Conservation (phyloP, 2,888 invertebrate species). For the Adela reaumurella region DNA sequence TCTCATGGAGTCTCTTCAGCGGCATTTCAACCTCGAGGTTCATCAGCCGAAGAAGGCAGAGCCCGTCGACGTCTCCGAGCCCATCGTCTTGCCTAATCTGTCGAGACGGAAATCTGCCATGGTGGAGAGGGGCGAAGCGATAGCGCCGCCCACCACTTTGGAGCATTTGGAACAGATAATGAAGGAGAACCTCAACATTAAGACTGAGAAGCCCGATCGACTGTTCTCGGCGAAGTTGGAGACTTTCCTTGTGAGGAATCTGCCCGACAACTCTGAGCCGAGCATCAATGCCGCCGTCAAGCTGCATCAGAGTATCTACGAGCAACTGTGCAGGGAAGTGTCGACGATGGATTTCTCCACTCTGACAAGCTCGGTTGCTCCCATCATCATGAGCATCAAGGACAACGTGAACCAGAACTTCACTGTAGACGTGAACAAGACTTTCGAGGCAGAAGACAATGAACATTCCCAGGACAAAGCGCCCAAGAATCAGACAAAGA, state of each 20-base stretch:
- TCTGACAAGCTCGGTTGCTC: conserved; percentile 40
- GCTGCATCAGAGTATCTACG: conserved; percentile 33
- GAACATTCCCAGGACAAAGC: conserved; percentile 33
- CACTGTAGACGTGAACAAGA: conserved; percentile 38
- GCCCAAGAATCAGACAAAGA: conserved; percentile 32
- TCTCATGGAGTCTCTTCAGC: conserved; percentile 42
- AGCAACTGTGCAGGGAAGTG: conserved; percentile 32
- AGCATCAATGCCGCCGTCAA: conserved; percentile 36
- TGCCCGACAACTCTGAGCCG: conserved; percentile 44
- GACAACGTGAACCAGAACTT: conserved; percentile 50
- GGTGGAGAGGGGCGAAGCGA: conserved; percentile 34
- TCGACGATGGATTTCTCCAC: conserved; percentile 30
- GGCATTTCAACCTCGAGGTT: conserved; percentile 36
- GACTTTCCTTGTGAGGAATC: conserved; percentile 27
- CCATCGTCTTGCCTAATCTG: conserved; percentile 39
- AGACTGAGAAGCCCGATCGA: conserved; percentile 29
- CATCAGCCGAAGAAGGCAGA: conserved; percentile 37
- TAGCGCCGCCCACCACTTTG: conserved; percentile 23
- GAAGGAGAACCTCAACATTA: conserved; percentile 17
- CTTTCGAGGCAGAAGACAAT: conserved; percentile 38
- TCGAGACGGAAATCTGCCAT: conserved; percentile 38
- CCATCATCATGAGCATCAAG: conserved; percentile 48
- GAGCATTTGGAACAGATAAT: conserved; percentile 25
- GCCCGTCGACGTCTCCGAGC: conserved; percentile 43
- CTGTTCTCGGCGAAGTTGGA: conserved; percentile 31